Base-by-base conservation (phyloP, 2,888 invertebrate genomes). In the Bellardia bayeri region DNA sequence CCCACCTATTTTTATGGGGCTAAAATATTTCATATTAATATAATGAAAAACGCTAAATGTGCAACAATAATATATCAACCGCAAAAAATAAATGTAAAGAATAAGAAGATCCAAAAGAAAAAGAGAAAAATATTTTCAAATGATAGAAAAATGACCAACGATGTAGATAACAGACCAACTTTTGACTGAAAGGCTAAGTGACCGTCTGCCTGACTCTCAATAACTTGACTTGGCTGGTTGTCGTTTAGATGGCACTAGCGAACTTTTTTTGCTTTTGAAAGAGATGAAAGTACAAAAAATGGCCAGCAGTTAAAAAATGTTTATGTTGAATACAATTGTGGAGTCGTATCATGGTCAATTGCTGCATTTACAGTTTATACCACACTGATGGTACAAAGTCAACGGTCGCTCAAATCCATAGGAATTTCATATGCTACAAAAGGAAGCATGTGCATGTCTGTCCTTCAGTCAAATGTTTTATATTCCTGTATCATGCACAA, bases 301-400 rank as follows among this genome's bases (percentile, higher is more conserved):
- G 75, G 69, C 58, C 54, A 83, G 69, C 75, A 75, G 69, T 76
- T 75, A 71, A 75, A 72, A 63, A 68, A 80, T 71, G 6, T 79
- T 86, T 64, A 64, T 83, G 69, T 79, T 69, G 74, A 86, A 82
- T 86, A 45, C 78, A 86, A 75, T 82, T 80, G 80, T 75, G 71
- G 63, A 66, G 64, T 72, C 42, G 63, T 79, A 83, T 69, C 49
- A 66, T 71, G 75, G 86, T 66, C 86, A 86, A 80, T 71, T 80
- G 75, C 80, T 58, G 71, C 71, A 76, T 76, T 71, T 72, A 51
- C 58, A 71, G 64, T 80, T 56, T 45, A 81, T 37, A 72, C 72
- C 33, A 66, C 37, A 45, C 63, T 64, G 82, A 71, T 49, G 63
- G 58, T 33, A 71, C 16, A 69, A 51, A 80, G 80, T 72, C 58